A percentile compares a stretch with the other conserved stretches of the same genome.
Conservation (phyloP, 1,140 invertebrate species). For the Calephelis nemesis region DNA sequence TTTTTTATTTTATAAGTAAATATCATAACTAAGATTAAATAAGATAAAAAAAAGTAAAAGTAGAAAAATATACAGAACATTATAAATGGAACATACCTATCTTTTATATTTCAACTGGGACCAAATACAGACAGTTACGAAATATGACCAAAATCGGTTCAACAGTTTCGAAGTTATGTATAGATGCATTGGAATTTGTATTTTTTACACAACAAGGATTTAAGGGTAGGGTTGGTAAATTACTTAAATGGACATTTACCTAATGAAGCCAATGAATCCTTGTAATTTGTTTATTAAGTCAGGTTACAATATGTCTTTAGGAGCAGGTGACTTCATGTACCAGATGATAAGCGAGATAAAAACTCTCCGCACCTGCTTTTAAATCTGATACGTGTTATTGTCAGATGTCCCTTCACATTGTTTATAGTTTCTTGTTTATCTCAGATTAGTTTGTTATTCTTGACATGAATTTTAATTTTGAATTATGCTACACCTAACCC, state of each 20-base stretch:
- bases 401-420: slow-evolving; percentile 27
- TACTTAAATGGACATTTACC: not conserved
- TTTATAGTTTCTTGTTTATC: slow-evolving; percentile 1
- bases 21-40: no score
- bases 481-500: no score
- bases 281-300: slow-evolving; percentile 8
- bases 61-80: no score
- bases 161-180: no score
- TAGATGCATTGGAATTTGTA: no score
- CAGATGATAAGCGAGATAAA: slow-evolving; percentile 36
- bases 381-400: slow-evolving; percentile 36
- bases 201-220: not conserved
- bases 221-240: not conserved
- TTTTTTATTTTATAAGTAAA: no score
- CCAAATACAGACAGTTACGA: no score
- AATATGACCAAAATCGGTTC: no score
- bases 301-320: slow-evolving; percentile 16
- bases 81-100: no score
- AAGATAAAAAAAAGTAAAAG: no score
- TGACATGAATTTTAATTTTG: not conserved
- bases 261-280: slow-evolving; percentile 9
- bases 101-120: no score
- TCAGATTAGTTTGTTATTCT: slow-evolving; percentile 8
- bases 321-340: slow-evolving; percentile 32
- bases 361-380: slow-evolving; percentile 32